Conservation (phyloP, 2,888 invertebrate species). For the Coecobrya sp. region DNA sequence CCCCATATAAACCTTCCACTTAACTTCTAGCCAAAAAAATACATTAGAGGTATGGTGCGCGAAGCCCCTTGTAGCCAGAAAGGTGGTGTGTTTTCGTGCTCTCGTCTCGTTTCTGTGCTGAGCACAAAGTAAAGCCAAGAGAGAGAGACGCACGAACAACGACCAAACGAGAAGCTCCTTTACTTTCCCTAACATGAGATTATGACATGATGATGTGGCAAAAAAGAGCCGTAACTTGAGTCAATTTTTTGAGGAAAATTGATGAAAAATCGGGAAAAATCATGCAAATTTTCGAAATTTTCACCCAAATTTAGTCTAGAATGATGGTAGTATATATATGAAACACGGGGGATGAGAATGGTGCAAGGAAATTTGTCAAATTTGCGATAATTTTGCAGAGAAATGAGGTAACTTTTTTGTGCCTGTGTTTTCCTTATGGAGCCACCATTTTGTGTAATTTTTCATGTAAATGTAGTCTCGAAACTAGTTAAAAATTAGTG, state of each 20-base stretch:
- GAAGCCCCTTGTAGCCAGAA: not conserved
- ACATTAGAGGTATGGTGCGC: not conserved
- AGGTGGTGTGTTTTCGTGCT: constrained; percentile 3
- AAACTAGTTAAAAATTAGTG: constrained; percentile 78
- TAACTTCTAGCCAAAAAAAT: not conserved
- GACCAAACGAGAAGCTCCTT: constrained; percentile 20
- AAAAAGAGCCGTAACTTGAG: constrained; percentile 73
- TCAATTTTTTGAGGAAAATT: constrained; percentile 40
- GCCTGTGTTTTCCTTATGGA: constrained; percentile 39
- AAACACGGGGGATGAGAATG: not conserved
- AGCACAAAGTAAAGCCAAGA: not conserved
- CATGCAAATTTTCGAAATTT: not conserved
- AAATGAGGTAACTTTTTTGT: not conserved
- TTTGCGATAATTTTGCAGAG: not conserved
- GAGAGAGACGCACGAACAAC: not conserved
- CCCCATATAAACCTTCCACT: not conserved
- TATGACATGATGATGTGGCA: constrained; percentile 71
- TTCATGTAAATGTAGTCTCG: not conserved
- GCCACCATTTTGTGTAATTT: constrained; percentile 64
- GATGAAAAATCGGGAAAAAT: constrained; percentile 36
- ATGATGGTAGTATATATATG: not conserved
- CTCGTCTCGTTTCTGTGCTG: constrained; percentile 55
- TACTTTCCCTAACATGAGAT: constrained; percentile 31
- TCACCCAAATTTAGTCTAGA: not conserved
- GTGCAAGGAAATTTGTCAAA: not conserved